phyloP scores from a whole-genome alignment of 2,888 invertebrate genomes.

The Dorcus hopei region DNA sequence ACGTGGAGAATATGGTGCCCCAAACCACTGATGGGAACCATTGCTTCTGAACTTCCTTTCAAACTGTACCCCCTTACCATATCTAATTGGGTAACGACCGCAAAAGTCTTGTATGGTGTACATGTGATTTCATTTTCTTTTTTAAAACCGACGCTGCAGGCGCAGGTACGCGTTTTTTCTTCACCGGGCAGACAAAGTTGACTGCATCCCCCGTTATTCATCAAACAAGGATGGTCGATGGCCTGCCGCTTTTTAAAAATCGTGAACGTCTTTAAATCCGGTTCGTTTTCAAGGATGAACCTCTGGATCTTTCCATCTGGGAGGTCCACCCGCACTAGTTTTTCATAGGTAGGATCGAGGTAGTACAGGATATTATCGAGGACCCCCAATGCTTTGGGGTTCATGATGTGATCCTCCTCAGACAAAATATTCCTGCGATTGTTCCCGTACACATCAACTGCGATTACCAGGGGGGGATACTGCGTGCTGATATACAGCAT shows the following conservation, averaged over 20 bases:
- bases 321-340: conserved; percentile 79
- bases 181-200: conserved; percentile 90
- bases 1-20: conserved; percentile 91
- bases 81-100: conserved; percentile 87
- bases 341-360: conserved; percentile 85
- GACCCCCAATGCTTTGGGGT: conserved; percentile 79
- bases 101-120: conserved; percentile 81
- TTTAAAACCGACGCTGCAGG: conserved; percentile 86
- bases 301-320: conserved; percentile 76
- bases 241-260: conserved; percentile 82
- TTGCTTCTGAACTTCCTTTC: conserved; percentile 83
- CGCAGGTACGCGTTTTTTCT: conserved; percentile 74
- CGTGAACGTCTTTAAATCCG: conserved; percentile 81
- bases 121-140: conserved; percentile 75
- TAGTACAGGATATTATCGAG: conserved; percentile 81
- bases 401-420: conserved; percentile 67
- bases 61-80: conserved; percentile 86
- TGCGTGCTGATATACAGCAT: conserved; percentile 85
- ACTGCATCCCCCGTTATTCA: conserved; percentile 87
- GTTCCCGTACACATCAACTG: conserved; percentile 71
- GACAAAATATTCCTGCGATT: conserved; percentile 66
- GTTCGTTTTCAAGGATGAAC: conserved; percentile 77
- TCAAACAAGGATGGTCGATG: conserved; percentile 80
- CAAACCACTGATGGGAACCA: conserved; percentile 86
- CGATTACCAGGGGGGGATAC: conserved; percentile 67